Conservation (phyloP, 2,113 vertebrate genomes). For the Grus americana region DNA sequence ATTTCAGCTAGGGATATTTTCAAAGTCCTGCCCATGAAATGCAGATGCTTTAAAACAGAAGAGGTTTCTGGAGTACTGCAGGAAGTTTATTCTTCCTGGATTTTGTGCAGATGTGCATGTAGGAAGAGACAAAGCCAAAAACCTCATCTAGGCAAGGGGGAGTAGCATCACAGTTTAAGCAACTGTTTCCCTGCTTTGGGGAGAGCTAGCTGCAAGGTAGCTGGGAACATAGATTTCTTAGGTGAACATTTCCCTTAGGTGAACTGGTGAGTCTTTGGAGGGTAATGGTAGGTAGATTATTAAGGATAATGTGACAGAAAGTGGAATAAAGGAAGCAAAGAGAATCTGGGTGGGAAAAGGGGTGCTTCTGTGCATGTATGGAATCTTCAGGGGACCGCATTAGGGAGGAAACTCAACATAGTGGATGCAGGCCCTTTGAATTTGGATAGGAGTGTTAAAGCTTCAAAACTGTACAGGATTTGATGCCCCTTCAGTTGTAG, state of each 20-base stretch:
- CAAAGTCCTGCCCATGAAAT: accelerated
- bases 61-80: background rate
- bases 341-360: background rate
- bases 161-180: background rate
- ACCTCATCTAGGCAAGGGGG: background rate
- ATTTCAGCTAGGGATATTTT: background rate
- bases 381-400: background rate
- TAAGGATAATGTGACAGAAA: background rate
- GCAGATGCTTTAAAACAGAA: background rate
- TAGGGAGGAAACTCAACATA: background rate
- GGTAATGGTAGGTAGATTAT: background rate
- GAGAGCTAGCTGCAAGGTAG: background rate
- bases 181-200: background rate
- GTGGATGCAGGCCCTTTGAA: background rate
- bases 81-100: background rate
- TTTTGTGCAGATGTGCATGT: background rate
- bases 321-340: background rate
- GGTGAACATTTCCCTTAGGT: background rate
- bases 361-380: accelerated
- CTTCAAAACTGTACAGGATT: background rate
- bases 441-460: background rate
- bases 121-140: background rate
- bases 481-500: background rate
- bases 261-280: background rate
- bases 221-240: background rate